phyloP scores from a whole-genome alignment of 2,888 invertebrate genomes.

The Drosophila pseudotalamancana region DNA sequence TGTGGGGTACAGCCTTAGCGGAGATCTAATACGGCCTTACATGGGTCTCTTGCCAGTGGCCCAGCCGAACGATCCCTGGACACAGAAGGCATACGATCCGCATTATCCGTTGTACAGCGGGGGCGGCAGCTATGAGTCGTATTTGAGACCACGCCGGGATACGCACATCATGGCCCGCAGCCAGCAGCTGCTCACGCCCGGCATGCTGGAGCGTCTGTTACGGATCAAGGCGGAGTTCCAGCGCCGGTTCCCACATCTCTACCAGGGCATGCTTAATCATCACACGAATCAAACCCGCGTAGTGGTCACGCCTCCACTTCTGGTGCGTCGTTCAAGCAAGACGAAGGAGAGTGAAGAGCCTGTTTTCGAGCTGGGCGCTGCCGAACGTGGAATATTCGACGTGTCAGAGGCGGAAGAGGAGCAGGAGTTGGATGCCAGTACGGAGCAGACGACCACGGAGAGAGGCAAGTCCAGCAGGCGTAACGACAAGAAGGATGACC shows the following conservation, averaged over 20 bases:
- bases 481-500: slow-evolving; percentile 12
- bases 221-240: slow-evolving; percentile 72
- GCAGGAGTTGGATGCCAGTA: background rate
- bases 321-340: slow-evolving; percentile 38
- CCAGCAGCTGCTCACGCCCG: slow-evolving; percentile 65
- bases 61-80: slow-evolving; percentile 80
- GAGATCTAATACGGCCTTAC: slow-evolving; percentile 74
- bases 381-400: slow-evolving; percentile 62
- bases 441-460: slow-evolving; percentile 17
- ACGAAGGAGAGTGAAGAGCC: slow-evolving; percentile 26
- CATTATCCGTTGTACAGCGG: slow-evolving; percentile 66
- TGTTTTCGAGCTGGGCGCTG: slow-evolving; percentile 72
- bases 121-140: slow-evolving; percentile 76
- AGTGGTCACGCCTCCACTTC: slow-evolving; percentile 67
- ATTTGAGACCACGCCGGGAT: slow-evolving; percentile 67
- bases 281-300: slow-evolving; percentile 62
- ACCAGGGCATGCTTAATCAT: slow-evolving; percentile 69
- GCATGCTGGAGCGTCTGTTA: slow-evolving; percentile 71
- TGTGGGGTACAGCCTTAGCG: too few relatives aligned
- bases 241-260: slow-evolving; percentile 72
- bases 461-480: slow-evolving; percentile 6
- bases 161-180: slow-evolving; percentile 49
- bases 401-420: slow-evolving; percentile 4
- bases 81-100: slow-evolving; percentile 62
- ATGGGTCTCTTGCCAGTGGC: slow-evolving; percentile 75